Base-by-base conservation (phyloP, 2,113 vertebrate genomes). In the Paracanthobrama guichenoti region DNA sequence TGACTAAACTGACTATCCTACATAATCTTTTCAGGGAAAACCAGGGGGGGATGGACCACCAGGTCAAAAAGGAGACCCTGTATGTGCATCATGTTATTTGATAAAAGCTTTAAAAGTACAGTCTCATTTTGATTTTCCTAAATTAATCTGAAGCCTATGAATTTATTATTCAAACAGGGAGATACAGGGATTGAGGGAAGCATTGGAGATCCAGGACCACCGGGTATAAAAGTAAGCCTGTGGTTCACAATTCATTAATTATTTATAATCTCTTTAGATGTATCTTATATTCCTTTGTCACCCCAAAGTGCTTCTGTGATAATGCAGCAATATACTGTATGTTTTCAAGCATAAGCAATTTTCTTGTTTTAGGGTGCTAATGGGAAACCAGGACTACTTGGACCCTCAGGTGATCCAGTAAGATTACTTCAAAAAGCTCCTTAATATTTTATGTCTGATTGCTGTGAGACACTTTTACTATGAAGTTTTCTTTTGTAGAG, bases 331-430 rank as follows among this genome's bases (percentile, higher is more conserved):
- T 11, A n/a, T 10, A 46, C 24, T 50, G 13, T 78, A 6, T 74
- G 53, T 48, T 85, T 57, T 84, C 4, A 26, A 79, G 22, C 35
- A 24, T 53, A 39, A 13, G 13, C 18, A 11, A 53, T 10, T 20
- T 10, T 78, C 1, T 89, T 39, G 71, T 87, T 92, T 73, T 75
- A 95, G 94, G 94, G 93, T 85, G 84, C 87, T 79, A 87, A 57
- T 91, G 94, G 94, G 72, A 92, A 91, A 88, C 80, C 83, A 87
- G 94, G 94, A 88, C 90, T 91, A 57, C 82, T 85, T 87, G 94
- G 94, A 90, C 89, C 93, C 87, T 93, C 93, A 93, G 94, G 94
- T 94, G 94, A 95, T 93, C 94, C 93, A 72, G 94, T 95, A 95
- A 95, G 93, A 94, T 93, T 92, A 90, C 88, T 90, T 92, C 89